phyloP scores from a whole-genome alignment of 2,888 invertebrate genomes.

The Pasiphila rectangulata region DNA sequence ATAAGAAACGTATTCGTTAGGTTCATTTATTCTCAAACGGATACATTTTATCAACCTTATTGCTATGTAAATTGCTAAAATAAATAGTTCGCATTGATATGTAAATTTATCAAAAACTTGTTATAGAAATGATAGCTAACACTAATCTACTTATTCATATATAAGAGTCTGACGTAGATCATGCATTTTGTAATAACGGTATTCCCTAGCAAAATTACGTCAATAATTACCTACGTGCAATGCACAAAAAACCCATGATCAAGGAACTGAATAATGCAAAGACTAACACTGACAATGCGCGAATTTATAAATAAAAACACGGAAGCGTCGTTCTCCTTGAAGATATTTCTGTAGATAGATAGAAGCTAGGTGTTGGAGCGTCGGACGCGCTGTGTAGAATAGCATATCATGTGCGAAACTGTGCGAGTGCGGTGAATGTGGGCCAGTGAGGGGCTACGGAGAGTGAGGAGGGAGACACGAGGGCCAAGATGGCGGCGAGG shows the following conservation, averaged over 20 bases:
- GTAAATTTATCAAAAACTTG: not conserved
- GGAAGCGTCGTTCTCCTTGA: conserved; percentile 44
- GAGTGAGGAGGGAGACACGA: conserved; percentile 71
- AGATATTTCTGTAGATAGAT: conserved; percentile 43
- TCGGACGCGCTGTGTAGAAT: conserved; percentile 37
- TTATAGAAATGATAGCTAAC: not conserved
- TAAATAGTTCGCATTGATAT: not conserved
- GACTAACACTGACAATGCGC: conserved; percentile 14
- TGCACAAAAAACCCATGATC: conserved; percentile 6
- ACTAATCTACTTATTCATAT: not conserved
- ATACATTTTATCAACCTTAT: not conserved
- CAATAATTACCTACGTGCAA: conserved; percentile 6
- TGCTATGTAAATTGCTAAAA: not conserved
- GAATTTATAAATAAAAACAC: conserved; percentile 32
- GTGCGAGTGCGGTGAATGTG: conserved; percentile 75
- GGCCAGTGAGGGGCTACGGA: conserved; percentile 73
- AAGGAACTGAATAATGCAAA: conserved; percentile 5
- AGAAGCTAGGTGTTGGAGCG: conserved; percentile 29
- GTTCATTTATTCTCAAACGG: too few species aligned
- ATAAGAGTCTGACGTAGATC: not conserved
- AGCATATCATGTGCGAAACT: conserved; percentile 66
- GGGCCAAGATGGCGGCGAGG: conserved; percentile 80
- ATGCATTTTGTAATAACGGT: conserved; percentile 1
- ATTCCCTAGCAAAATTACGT: conserved; percentile 2
- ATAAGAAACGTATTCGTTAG: too few species aligned